A percentile compares a stretch with the other conserved stretches of the same genome.
Conservation (phyloP, 2,888 invertebrate species). For the Teinopalpus imperialis region DNA sequence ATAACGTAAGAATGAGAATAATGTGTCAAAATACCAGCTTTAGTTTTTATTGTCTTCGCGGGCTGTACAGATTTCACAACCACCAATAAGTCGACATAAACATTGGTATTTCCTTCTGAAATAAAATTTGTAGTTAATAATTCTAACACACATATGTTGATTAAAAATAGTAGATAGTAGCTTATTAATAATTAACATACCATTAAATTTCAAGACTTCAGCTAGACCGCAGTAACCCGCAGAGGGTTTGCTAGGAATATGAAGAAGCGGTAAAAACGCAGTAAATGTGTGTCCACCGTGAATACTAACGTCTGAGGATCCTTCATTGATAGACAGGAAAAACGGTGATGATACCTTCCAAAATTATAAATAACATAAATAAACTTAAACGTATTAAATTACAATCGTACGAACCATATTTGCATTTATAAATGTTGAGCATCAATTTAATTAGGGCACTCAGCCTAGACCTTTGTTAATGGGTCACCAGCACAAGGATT, state of each 20-base stretch:
- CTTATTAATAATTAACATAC: conserved; percentile 44
- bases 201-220: conserved; percentile 70
- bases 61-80: conserved; percentile 85
- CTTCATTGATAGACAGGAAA: conserved; percentile 85
- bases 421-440: too few species aligned
- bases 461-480: too few species aligned
- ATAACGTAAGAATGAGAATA: not conserved
- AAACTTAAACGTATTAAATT: too few species aligned
- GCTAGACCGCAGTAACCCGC: conserved; percentile 80
- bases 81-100: conserved; percentile 85
- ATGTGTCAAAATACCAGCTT: conserved; percentile 61
- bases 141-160: too few species aligned
- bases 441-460: too few species aligned
- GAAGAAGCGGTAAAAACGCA: conserved; percentile 78
- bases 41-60: conserved; percentile 83
- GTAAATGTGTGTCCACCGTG: conserved; percentile 78
- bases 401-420: too few species aligned
- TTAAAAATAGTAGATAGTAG: too few species aligned
- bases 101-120: conserved; percentile 63
- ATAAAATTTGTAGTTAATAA: too few species aligned
- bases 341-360: conserved; percentile 85
- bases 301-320: conserved; percentile 81
- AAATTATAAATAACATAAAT: not conserved
- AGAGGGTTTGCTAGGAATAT: conserved; percentile 85
- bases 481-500: too few species aligned